phyloP scores from a whole-genome alignment of 2,888 invertebrate species.

The Catocala fraxini region DNA sequence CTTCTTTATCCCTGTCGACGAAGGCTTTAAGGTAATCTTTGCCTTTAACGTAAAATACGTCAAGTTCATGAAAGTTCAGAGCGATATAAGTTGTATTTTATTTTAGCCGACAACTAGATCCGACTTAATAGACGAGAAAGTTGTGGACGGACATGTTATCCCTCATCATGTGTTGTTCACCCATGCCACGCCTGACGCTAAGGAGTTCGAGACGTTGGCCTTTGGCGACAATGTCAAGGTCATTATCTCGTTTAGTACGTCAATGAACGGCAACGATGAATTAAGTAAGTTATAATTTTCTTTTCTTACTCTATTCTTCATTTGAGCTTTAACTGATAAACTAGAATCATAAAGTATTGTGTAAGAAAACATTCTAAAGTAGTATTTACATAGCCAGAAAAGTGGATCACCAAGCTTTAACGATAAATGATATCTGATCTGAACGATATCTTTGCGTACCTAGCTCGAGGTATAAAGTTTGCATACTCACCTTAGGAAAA shows the following conservation, averaged over 20 bases:
- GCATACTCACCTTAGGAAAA: conserved; percentile 4
- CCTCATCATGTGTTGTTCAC: conserved; percentile 96
- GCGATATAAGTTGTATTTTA: conserved; percentile 11
- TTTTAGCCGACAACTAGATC: conserved; percentile 90
- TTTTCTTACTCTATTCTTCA: too few relatives aligned
- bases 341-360: too few relatives aligned
- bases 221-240: conserved; percentile 95
- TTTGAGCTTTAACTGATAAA: too few relatives aligned
- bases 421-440: conserved; percentile 34
- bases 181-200: conserved; percentile 91
- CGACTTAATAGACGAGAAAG: conserved; percentile 93
- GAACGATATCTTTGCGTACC: conserved; percentile 12
- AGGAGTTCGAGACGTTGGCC: conserved; percentile 93
- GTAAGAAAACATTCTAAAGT: too few relatives aligned
- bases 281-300: conserved; percentile 85
- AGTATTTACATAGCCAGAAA: not conserved
- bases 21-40: conserved; percentile 92
- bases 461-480: conserved; percentile 5
- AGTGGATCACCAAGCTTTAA: conserved; percentile 9
- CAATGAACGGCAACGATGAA: conserved; percentile 89
- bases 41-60: conserved; percentile 20
- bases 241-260: conserved; percentile 92
- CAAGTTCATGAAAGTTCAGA: conserved; percentile 1
- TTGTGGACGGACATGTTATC: conserved; percentile 96
- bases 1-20: conserved; percentile 96